These are phyloP conservation scores for Eremobia ochroleuca DNA, from an alignment of 2,888 invertebrate species.

Conservation along the genomic window DNA sequence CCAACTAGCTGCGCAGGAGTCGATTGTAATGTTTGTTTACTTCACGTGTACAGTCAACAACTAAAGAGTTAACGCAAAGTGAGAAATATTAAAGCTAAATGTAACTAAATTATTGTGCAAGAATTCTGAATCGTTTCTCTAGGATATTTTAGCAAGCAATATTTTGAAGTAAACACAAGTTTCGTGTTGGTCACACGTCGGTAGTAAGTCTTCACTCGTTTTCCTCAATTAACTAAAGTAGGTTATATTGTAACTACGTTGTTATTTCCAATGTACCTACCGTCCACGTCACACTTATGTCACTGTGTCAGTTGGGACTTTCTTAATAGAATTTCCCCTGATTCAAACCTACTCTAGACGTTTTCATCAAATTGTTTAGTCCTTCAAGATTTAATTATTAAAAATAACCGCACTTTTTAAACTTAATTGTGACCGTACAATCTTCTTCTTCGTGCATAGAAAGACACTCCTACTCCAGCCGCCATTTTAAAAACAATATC, in stretches of 20 bases:
- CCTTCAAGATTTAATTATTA: not conserved
- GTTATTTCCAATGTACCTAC: constrained; percentile 8
- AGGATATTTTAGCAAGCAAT: not conserved
- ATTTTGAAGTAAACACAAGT: not conserved
- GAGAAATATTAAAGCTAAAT: not conserved
- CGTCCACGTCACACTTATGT: not conserved
- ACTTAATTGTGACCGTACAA: not conserved
- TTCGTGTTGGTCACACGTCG: not conserved
- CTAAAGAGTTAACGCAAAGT: constrained; percentile 10
- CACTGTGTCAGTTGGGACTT: not conserved
- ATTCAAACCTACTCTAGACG: not conserved
- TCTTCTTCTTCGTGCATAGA: not conserved
- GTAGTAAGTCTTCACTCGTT: constrained; percentile 8
- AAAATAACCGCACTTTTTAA: not conserved
- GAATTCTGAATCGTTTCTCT: not conserved
- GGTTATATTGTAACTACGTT: constrained; percentile 9
- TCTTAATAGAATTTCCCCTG: not conserved
- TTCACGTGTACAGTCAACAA: constrained; percentile 46
- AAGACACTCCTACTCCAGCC: not conserved
- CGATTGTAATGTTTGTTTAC: constrained; percentile 56
- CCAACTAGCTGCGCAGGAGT: constrained; percentile 78
- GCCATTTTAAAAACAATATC: constrained; percentile 45
- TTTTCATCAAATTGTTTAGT: not conserved
- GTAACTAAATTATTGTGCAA: not conserved
- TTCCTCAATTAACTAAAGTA: constrained; percentile 23